Evolutionary conservation across 2,888 invertebrate species (phyloP).

Genomic region (Macrosiphum euphorbiae): DNA sequence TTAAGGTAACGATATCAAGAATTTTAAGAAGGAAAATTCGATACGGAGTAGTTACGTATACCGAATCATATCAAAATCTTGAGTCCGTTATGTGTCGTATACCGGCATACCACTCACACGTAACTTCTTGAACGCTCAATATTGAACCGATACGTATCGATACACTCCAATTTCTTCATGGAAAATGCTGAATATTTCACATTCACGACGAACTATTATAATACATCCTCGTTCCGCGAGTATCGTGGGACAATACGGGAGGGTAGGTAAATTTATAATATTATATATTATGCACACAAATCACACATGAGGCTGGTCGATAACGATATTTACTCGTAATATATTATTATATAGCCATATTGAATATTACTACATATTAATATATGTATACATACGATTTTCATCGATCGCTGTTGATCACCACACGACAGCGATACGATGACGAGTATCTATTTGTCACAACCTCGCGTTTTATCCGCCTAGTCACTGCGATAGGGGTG

Average conservation of each 20-base stretch:
- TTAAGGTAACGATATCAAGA: no score
- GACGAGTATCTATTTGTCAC: not conserved
- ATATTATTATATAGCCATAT: not conserved
- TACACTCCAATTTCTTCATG: no score
- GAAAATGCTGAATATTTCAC: not conserved
- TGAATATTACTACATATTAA: not conserved
- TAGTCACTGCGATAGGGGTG: not conserved
- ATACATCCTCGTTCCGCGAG: slow-evolving; percentile 36
- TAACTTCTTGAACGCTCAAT: no score
- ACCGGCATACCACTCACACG: no score
- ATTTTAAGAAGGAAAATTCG: no score
- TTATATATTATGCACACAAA: not conserved
- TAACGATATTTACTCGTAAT: not conserved
- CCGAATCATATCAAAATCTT: no score
- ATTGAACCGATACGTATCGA: no score
- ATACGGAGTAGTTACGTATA: no score
- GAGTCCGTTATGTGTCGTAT: no score
- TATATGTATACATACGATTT: not conserved
- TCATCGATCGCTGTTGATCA: not conserved
- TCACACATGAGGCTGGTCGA: not conserved
- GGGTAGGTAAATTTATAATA: not conserved
- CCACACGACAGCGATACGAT: not conserved
- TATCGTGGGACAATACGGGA: not conserved
- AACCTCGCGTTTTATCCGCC: not conserved
- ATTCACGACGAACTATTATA: not conserved